Percentiles rank a stretch among this genome's conserved stretches.
phyloP scores from a whole-genome alignment of 2,113 vertebrate genomes.

The Mustela nigripes region DNA sequence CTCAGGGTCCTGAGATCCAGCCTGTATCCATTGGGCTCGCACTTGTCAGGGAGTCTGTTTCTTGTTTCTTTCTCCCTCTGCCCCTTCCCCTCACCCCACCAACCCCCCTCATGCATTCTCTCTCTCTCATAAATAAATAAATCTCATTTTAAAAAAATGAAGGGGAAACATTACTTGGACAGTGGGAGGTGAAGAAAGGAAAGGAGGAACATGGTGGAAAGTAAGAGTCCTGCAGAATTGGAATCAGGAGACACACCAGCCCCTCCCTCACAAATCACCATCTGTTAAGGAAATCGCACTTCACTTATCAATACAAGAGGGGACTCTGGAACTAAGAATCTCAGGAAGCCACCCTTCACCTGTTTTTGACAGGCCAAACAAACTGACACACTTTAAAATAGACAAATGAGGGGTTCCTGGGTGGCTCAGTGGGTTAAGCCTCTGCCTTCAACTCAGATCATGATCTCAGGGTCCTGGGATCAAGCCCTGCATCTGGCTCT shows the following conservation, averaged over 20 bases:
- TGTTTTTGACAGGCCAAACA: not conserved
- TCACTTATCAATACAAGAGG: not conserved
- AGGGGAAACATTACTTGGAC: not conserved
- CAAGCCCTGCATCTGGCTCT: no score
- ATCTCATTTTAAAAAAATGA: not conserved
- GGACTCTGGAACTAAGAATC: not conserved
- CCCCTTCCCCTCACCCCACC: not conserved
- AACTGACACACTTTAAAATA: not conserved
- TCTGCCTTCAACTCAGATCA: no score
- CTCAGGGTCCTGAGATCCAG: not conserved
- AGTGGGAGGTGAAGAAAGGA: not conserved
- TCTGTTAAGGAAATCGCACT: not conserved
- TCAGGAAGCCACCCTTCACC: not conserved
- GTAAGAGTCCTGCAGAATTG: not conserved
- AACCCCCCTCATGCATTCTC: not conserved
- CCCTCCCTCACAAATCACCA: not conserved
- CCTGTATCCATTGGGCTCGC: not conserved
- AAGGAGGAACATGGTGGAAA: not conserved
- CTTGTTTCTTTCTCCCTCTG: not conserved
- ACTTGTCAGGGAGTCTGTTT: not conserved
- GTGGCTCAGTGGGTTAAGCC: no score
- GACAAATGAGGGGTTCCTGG: no score
- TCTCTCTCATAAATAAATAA: not conserved
- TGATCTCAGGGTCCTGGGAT: no score
- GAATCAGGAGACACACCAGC: not conserved